Percentiles rank a stretch among this genome's conserved stretches.
These are phyloP conservation scores for Melanogrammus aeglefinus DNA, from an alignment of 2,797 vertebrate species.

Conservation along the genomic window DNA sequence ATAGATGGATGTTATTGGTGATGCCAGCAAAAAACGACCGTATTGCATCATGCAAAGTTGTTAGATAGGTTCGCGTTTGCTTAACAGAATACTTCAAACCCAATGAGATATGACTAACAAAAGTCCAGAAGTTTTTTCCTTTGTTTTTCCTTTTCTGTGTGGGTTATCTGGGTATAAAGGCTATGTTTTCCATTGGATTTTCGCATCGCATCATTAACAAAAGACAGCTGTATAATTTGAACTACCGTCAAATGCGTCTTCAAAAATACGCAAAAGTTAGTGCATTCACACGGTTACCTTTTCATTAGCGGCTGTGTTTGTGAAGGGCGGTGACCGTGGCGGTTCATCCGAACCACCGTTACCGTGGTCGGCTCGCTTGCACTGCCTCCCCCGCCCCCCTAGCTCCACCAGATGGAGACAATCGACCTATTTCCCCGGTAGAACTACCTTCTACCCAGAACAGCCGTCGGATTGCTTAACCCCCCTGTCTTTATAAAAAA, in stretches of 20 bases:
- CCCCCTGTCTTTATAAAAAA: neutral
- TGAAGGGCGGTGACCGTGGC: neutral
- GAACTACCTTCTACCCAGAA: neutral
- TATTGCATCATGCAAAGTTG: neutral
- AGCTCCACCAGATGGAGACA: constrained; percentile 1
- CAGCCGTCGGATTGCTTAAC: neutral
- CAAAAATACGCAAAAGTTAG: neutral
- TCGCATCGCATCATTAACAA: neutral
- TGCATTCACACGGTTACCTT: neutral
- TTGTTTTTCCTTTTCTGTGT: neutral
- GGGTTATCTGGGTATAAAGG: neutral
- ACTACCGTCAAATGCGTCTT: neutral
- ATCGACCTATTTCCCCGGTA: neutral
- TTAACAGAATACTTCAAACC: too few relatives aligned
- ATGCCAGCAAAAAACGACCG: neutral
- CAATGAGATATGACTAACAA: neutral
- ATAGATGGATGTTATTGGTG: neutral
- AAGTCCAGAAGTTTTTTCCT: neutral
- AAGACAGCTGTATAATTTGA: neutral
- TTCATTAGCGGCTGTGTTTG: neutral
- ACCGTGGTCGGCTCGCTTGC: neutral
- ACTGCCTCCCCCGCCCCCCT: neutral
- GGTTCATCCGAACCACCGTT: neutral
- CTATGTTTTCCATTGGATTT: neutral
- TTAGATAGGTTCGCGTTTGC: neutral